Conservation (phyloP, 2,113 vertebrate species). For the Pelvicachromis taeniatus region DNA sequence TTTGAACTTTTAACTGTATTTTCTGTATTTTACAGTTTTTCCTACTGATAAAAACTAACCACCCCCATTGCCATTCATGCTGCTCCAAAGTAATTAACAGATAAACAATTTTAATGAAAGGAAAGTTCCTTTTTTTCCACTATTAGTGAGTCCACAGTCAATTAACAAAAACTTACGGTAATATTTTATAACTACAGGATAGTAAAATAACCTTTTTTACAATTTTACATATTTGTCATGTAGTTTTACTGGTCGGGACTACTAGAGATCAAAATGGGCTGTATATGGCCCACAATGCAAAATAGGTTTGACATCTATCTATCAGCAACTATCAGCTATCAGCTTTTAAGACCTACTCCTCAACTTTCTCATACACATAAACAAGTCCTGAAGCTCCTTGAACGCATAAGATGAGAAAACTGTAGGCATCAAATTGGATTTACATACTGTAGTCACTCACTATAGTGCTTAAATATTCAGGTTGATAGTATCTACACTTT, state of each 20-base stretch:
- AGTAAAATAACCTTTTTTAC: neutral
- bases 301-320: neutral
- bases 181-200: neutral
- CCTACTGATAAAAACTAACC: neutral
- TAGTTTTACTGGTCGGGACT: neutral
- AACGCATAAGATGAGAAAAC: neutral
- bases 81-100: neutral
- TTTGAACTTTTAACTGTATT: neutral
- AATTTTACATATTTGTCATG: neutral
- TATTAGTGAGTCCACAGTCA: neutral
- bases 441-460: neutral
- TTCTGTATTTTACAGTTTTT: neutral
- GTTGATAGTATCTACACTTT: neutral
- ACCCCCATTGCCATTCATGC: neutral
- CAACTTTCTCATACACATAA: no score
- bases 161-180: neutral
- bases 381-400: constrained; percentile 5
- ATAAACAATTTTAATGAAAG: neutral
- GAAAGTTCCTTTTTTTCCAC: neutral
- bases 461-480: neutral
- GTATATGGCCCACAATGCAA: neutral
- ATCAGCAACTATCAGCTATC: constrained; percentile 30
- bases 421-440: neutral
- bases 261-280: neutral
- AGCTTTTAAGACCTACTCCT: neutral